Evolutionary conservation across 2,888 invertebrate species (phyloP), one percentile per base, ranked within the genome.

Genomic region (Pollenia angustigena): DNA sequence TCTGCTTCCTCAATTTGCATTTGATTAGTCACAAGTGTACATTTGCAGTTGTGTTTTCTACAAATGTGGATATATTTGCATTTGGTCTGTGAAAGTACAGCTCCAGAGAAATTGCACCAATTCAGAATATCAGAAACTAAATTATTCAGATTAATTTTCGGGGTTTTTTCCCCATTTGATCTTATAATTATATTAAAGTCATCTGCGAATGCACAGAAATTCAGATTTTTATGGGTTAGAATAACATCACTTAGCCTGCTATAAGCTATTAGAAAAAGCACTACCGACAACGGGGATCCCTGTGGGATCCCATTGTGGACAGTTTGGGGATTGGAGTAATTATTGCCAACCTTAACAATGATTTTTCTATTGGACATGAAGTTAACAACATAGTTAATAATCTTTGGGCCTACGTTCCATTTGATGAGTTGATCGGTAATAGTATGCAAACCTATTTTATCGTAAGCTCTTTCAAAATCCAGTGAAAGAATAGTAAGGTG

Each of bases 41-140:
- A 68, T 4, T 14, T 16, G 14, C 68, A 78, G 16, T 12, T 54
- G 9, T 56, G 14, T 42, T 78, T 78, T 0, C 56, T 64, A 32
- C 44, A 78, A n/a, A 78, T 56, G 46, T 78, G 78, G 9, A 78
- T 14, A 18, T 78, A 16, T 44, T 78, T 78, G 9, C 66, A 66
- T 78, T 78, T 78, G 9, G 54, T 42, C 4, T 9, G 50, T 6
- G 56, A 78, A 8, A 66, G 66, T 4, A 32, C 42, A 8, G 76
- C 68, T 3, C 78, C 78, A 14, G 78, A 62, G 18, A 56, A 66
- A 50, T 78, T 50, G 7, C 78, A 64, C 66, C 78, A 78, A 12
- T 50, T n/a, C 12, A n/a, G 12, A 50, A 50, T 12, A n/a, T 50
- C 50, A n/a, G 50, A n/a, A 50, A 50, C 12, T 12, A 14, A n/a